Conservation (phyloP, 2,888 invertebrate species). For the Pristionchus exspectatus region DNA sequence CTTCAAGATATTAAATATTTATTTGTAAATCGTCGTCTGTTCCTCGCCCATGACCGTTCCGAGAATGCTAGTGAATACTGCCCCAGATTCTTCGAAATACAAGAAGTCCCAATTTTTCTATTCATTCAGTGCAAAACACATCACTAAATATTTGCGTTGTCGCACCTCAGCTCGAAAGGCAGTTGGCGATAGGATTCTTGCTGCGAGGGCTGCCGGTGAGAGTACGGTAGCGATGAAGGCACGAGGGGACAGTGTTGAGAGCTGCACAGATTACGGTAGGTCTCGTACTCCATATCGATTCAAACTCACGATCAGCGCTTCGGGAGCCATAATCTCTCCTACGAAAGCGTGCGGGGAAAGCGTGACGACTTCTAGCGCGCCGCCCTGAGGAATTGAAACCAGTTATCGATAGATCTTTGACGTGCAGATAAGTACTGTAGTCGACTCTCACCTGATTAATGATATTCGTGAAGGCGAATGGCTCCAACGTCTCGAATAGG, state of each 20-base stretch:
- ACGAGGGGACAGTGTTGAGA: constrained; percentile 70
- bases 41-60: too few relatives aligned
- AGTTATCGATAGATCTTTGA: not conserved
- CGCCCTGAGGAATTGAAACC: constrained; percentile 51
- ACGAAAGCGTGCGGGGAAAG: constrained; percentile 73
- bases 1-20: not conserved
- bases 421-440: not conserved
- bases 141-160: not conserved
- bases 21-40: too few relatives aligned
- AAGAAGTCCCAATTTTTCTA: too few relatives aligned
- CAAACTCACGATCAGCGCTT: constrained; percentile 63
- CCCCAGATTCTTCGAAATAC: too few relatives aligned
- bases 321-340: constrained; percentile 68
- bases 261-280: constrained; percentile 57
- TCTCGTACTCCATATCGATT: not conserved
- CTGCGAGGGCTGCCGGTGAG: constrained; percentile 72
- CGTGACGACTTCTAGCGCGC: constrained; percentile 68
- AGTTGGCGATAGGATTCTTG: constrained; percentile 71
- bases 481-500: constrained; percentile 63
- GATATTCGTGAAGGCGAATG: constrained; percentile 70
- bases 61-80: not conserved
- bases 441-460: constrained; percentile 59
- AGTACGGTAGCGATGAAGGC: constrained; percentile 76
- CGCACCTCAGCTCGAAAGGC: constrained; percentile 72
- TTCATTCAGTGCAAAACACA: too few relatives aligned